These are phyloP conservation scores for Xestobium rufovillosum DNA, from an alignment of 2,888 invertebrate genomes.

Conservation along the genomic window DNA sequence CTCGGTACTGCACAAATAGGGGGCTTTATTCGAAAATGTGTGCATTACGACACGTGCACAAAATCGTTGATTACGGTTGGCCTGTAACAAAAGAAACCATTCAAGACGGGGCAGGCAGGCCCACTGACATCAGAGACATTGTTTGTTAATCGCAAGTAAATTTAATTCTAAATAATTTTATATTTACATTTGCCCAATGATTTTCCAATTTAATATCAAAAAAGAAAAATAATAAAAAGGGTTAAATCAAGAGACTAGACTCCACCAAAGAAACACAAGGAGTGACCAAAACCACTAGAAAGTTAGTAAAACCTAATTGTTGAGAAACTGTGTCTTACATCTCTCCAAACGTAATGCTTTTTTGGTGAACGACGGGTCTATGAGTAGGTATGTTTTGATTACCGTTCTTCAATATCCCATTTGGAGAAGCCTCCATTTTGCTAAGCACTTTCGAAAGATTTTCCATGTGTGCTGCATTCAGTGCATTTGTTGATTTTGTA, in stretches of 20 bases:
- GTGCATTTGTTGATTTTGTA: constrained; percentile 37
- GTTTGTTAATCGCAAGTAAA: too few relatives aligned
- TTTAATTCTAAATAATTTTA: neutral
- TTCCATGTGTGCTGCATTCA: constrained; percentile 27
- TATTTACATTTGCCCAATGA: constrained; percentile 4
- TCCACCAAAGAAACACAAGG: too few relatives aligned
- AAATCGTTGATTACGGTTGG: constrained; percentile 39
- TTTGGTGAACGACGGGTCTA: constrained; percentile 39
- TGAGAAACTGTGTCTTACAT: too few relatives aligned
- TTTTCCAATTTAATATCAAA: constrained; percentile 4
- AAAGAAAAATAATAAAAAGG: neutral
- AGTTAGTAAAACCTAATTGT: too few relatives aligned
- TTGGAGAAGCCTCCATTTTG: constrained; percentile 36
- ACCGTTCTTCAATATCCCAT: constrained; percentile 48
- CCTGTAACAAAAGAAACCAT: constrained; percentile 33
- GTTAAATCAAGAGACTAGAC: constrained; percentile 4
- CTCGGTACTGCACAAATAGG: too few relatives aligned
- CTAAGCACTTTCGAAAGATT: constrained; percentile 24
- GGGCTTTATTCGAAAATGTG: too few relatives aligned
- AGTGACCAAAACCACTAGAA: too few relatives aligned
- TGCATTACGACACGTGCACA: too few relatives aligned
- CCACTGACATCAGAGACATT: too few relatives aligned
- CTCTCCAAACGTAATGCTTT: constrained; percentile 45
- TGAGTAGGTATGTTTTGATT: constrained; percentile 30
- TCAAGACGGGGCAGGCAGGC: constrained; percentile 1